A percentile compares a stretch with the other conserved stretches of the same genome.
Conservation (phyloP, 2,797 vertebrate species). For the Myotis daubentonii region DNA sequence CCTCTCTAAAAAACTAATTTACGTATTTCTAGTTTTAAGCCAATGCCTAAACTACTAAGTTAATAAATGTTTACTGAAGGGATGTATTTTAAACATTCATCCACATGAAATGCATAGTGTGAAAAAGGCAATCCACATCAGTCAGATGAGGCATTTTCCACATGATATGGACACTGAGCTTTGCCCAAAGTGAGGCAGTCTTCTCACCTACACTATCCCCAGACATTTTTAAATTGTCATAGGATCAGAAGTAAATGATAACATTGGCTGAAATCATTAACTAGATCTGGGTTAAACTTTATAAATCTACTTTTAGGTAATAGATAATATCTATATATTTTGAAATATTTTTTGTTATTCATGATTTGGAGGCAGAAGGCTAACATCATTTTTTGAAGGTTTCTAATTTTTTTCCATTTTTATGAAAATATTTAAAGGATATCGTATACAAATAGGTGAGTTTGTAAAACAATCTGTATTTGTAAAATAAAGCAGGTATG, state of each 20-base stretch:
- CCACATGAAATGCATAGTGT: not conserved
- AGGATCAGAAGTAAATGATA: not conserved
- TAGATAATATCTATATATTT: not conserved
- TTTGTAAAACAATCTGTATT: not conserved
- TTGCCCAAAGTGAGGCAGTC: not conserved
- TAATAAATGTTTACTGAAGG: not conserved
- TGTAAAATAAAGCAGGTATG: not conserved
- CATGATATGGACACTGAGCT: not conserved
- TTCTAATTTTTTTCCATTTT: constrained; percentile 27
- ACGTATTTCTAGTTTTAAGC: not conserved
- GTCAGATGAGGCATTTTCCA: not conserved
- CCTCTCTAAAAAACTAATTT: not conserved
- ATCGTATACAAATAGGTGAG: not conserved
- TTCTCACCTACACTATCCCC: not conserved
- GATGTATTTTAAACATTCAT: not conserved
- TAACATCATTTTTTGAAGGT: constrained; percentile 40
- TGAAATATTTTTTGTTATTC: not conserved
- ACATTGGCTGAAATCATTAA: not conserved
- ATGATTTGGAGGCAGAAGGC: not conserved
- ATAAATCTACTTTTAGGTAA: not conserved
- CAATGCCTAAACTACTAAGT: not conserved
- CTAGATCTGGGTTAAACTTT: not conserved
- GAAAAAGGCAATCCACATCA: not conserved
- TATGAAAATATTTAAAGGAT: constrained; percentile 27
- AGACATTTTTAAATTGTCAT: not conserved